phyloP scores from a whole-genome alignment of 2,888 invertebrate genomes.

The Diabrotica balteata region DNA sequence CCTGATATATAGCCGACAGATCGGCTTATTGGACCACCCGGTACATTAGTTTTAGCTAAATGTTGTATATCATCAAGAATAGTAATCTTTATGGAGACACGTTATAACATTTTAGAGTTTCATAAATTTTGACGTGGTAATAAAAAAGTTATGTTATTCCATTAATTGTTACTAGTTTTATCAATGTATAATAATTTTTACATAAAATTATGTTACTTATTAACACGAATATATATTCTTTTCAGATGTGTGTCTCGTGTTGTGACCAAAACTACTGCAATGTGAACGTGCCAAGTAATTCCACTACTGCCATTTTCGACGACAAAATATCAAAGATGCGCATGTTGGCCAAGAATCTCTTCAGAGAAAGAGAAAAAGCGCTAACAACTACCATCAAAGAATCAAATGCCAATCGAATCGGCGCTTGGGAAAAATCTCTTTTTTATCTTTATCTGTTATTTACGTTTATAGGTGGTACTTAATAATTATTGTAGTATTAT shows the following conservation, averaged over 20 bases:
- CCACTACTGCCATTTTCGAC: slow-evolving; percentile 64
- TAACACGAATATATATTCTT: slow-evolving; percentile 34
- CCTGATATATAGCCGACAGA: too few species aligned
- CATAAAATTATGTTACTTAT: too few species aligned
- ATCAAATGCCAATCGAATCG: slow-evolving; percentile 37
- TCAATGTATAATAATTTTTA: too few species aligned
- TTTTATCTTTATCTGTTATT: slow-evolving; percentile 31
- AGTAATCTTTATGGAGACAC: too few species aligned
- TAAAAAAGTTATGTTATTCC: too few species aligned
- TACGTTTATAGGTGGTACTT: slow-evolving; percentile 23
- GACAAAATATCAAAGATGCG: slow-evolving; percentile 61
- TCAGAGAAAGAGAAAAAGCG: slow-evolving; percentile 58
- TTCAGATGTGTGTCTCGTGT: slow-evolving; percentile 70
- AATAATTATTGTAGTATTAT: slow-evolving; percentile 9
- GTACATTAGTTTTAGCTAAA: too few species aligned
- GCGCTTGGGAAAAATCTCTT: slow-evolving; percentile 26
- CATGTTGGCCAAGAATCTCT: slow-evolving; percentile 58
- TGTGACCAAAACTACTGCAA: slow-evolving; percentile 71
- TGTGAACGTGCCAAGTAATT: slow-evolving; percentile 67
- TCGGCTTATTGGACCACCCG: too few species aligned
- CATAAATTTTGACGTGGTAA: too few species aligned
- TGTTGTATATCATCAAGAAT: too few species aligned
- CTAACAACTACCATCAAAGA: slow-evolving; percentile 58
- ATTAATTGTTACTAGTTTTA: too few species aligned
- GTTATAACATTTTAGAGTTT: too few species aligned